Evolutionary conservation across 2,888 invertebrate genomes (phyloP).

Genomic region (Drosophila subquinaria): DNA sequence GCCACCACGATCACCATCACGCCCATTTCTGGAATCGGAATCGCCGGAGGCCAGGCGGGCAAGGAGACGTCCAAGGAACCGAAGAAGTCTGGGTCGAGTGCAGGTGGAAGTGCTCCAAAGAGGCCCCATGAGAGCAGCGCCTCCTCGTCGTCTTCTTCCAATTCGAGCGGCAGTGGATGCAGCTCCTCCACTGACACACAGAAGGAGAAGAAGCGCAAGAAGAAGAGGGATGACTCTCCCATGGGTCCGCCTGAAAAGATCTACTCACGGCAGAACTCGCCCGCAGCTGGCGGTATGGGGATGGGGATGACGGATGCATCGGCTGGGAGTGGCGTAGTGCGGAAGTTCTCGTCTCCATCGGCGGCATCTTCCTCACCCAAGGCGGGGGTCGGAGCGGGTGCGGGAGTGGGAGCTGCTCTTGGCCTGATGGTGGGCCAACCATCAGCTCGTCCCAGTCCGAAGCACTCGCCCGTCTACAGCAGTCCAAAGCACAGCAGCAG

Average conservation of each 20-base stretch:
- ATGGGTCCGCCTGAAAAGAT: slow-evolving; percentile 90
- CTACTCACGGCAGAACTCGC: slow-evolving; percentile 88
- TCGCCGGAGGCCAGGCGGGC: slow-evolving; percentile 80
- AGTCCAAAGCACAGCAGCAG: slow-evolving; percentile 90
- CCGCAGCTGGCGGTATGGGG: slow-evolving; percentile 68
- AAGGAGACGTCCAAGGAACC: slow-evolving; percentile 57
- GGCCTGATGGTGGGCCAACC: slow-evolving; percentile 67
- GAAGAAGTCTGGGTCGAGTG: slow-evolving; percentile 53
- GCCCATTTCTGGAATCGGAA: slow-evolving; percentile 89
- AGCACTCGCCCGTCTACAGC: slow-evolving; percentile 87
- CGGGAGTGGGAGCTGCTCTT: slow-evolving; percentile 31
- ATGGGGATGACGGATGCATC: slow-evolving; percentile 86
- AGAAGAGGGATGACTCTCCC: slow-evolving; percentile 89
- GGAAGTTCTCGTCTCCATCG: slow-evolving; percentile 88
- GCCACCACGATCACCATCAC: slow-evolving; percentile 95
- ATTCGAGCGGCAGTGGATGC: slow-evolving; percentile 27
- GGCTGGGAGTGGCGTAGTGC: slow-evolving; percentile 87
- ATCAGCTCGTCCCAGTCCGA: slow-evolving; percentile 87
- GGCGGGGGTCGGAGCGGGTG: slow-evolving; percentile 51
- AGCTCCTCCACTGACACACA: slow-evolving; percentile 59
- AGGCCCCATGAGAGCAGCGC: slow-evolving; percentile 60
- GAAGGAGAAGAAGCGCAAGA: slow-evolving; percentile 91
- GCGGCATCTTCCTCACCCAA: slow-evolving; percentile 78
- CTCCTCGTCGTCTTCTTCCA: slow-evolving; percentile 48
- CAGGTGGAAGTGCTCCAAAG: slow-evolving; percentile 51